A percentile compares a stretch with the other conserved stretches of the same genome.
Evolutionary conservation across 2,888 invertebrate genomes (phyloP).

Genomic region (Arge pagana): DNA sequence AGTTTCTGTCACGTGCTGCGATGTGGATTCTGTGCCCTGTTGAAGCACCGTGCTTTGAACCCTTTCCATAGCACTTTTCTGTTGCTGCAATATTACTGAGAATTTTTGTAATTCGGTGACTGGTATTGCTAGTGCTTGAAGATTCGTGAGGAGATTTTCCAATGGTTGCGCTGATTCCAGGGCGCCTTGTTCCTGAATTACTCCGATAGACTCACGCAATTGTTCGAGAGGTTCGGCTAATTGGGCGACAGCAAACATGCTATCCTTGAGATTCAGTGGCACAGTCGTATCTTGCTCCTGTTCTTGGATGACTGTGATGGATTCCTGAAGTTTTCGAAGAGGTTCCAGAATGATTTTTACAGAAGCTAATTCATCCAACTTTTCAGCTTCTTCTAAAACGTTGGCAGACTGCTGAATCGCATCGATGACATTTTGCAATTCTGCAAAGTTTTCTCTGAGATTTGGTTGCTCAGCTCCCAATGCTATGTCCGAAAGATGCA

Average conservation of each 20-base stretch:
- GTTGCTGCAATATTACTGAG: conserved; percentile 42
- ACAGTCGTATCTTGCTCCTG: no score
- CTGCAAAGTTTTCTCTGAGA: conserved; percentile 6
- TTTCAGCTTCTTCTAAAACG: conserved; percentile 19
- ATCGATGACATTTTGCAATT: conserved; percentile 23
- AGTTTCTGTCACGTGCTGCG: no score
- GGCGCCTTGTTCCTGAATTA: conserved; percentile 57
- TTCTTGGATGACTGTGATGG: conserved; percentile 44
- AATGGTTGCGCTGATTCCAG: not conserved
- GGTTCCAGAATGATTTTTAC: conserved; percentile 54
- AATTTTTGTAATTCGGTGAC: conserved; percentile 51
- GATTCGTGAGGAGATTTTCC: not conserved
- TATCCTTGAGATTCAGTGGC: conserved; percentile 1
- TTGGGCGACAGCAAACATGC: conserved; percentile 10
- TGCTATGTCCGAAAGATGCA: no score
- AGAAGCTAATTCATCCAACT: conserved; percentile 46
- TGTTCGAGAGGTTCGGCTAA: conserved; percentile 52
- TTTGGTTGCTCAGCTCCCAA: no score
- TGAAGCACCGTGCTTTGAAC: no score
- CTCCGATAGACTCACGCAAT: conserved; percentile 62
- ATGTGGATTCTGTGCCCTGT: no score
- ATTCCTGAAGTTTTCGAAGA: conserved; percentile 51
- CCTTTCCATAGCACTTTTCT: conserved; percentile 19
- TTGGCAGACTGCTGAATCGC: conserved; percentile 26
- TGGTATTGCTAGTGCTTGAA: conserved; percentile 28